Percentiles rank a stretch among this genome's conserved stretches.
Conservation (phyloP, 1,140 invertebrate species). For the Lasioglossum albipes region DNA sequence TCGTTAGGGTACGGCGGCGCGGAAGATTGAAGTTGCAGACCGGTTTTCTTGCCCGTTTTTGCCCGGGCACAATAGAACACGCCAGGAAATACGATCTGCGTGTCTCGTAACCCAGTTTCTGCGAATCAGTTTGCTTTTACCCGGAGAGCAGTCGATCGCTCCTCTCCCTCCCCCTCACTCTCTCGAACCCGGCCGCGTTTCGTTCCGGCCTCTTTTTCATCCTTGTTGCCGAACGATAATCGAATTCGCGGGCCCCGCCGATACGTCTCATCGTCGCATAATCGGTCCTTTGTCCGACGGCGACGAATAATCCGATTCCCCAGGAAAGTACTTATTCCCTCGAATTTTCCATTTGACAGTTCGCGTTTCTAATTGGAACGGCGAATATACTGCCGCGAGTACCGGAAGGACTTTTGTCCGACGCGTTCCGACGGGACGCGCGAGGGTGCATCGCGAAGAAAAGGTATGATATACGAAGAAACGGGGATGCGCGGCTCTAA, state of each 20-base stretch:
- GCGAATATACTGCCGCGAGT: constrained; percentile 26
- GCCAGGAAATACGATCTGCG: constrained; percentile 48
- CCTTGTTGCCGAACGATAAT: neutral
- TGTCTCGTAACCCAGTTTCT: constrained; percentile 47
- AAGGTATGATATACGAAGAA: constrained; percentile 16
- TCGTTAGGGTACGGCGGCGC: constrained; percentile 19
- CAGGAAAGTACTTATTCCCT: constrained; percentile 23
- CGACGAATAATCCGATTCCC: constrained; percentile 18
- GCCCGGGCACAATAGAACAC: constrained; percentile 20
- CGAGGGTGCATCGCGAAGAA: constrained; percentile 10
- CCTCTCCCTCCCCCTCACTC: neutral
- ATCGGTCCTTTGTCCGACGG: constrained; percentile 16
- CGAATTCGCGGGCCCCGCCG: neutral
- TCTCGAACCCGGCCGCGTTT: too few species aligned
- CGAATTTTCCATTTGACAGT: constrained; percentile 50
- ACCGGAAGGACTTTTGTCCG: constrained; percentile 38
- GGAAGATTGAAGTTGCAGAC: constrained; percentile 37
- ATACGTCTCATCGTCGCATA: constrained; percentile 1
- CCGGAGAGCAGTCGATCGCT: constrained; percentile 26
- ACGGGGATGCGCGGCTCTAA: constrained; percentile 30
- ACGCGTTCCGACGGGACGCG: neutral
- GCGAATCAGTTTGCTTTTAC: constrained; percentile 36
- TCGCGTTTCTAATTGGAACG: constrained; percentile 47
- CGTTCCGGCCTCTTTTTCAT: too few species aligned
- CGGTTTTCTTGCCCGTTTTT: constrained; percentile 36